Conservation (phyloP, 30 jellyfish, hydroid and myxozoan genomes). For the Calvadosia cruxmelitensis region DNA sequence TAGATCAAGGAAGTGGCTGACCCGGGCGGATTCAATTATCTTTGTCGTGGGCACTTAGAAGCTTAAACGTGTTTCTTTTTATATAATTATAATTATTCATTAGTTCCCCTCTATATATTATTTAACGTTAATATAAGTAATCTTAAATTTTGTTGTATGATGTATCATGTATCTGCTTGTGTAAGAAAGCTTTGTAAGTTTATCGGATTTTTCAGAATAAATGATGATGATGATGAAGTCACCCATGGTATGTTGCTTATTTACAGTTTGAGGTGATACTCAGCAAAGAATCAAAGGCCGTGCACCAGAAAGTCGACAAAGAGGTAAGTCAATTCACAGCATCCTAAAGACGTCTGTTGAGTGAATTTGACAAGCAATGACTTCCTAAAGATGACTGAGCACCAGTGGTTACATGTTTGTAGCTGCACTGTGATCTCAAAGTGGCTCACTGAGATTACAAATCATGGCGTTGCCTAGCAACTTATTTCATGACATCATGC, state of each 20-base stretch:
- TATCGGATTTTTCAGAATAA: too few relatives aligned
- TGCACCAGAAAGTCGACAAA: slow-evolving; percentile 33
- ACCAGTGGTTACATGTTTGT: neutral
- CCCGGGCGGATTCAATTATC: too few relatives aligned
- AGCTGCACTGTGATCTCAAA: neutral
- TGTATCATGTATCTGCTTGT: too few relatives aligned
- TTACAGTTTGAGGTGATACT: slow-evolving; percentile 32
- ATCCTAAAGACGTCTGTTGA: neutral
- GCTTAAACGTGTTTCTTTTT: too few relatives aligned
- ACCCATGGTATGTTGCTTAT: neutral
- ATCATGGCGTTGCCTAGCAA: neutral
- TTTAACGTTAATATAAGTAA: too few relatives aligned
- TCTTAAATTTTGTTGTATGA: too few relatives aligned
- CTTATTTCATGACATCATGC: too few relatives aligned
- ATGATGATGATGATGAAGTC: neutral
- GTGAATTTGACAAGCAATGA: neutral
- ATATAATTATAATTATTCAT: too few relatives aligned
- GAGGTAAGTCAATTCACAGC: slow-evolving; percentile 28
- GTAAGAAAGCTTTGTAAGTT: too few relatives aligned
- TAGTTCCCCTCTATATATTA: too few relatives aligned
- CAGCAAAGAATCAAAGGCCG: slow-evolving; percentile 33
- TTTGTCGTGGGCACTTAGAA: neutral
- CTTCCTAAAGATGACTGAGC: too few relatives aligned
- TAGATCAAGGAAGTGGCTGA: too few relatives aligned
- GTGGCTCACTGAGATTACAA: neutral